Evolutionary conservation across 2,888 invertebrate species (phyloP), one percentile per base, ranked within the genome.

Genomic region (Sarcophaga caerulescens): DNA sequence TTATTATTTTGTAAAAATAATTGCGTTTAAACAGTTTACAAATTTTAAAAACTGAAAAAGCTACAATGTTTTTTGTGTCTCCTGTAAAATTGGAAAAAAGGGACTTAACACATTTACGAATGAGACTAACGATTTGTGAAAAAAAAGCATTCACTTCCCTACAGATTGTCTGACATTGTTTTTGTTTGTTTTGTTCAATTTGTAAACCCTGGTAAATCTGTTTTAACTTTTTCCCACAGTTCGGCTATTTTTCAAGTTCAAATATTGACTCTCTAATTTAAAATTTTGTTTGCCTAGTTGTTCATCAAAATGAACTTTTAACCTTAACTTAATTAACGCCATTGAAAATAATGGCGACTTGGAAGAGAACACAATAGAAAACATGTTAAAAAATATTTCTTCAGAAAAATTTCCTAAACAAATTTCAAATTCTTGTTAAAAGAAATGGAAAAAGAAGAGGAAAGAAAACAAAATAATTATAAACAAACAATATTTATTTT

Each of bases 401-500:
- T 44, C 2, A 52, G 45, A 77, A 77, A 77, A 77, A 68, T 21
- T 60, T 12, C n/a, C 10, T 35, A 35, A 65, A 66, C 12, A 76
- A 65, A 76, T 66, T 23, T 35, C 47, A 66, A 66, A 65, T 57
- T 65, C 57, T 75, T 65, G 52, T 65, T 68, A 14, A n/a, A 52
- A 57, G 52, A 75, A 14, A 68, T 69, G 8, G 59, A 19, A 45
- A 52, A 52, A 52, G 17, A 52, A 52, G 10, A 14, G 59, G 11
- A 45, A 12, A 47, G 4, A 3, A 47, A 52, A 52, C 0, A 14
- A 52, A 17, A 4, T 52, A 52, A 52, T 52, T 52, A 52, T 17
- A 52, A 52, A 52, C 52, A 52, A 12, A 44, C 57, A 76, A 21
- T 66, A 63, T 77, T 77, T 65, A 71, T 71, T 57, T 71, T 59